Percentiles rank a stretch among this genome's conserved stretches.
Conservation (phyloP, 2,888 invertebrate genomes). For the Xestia xanthographa region DNA sequence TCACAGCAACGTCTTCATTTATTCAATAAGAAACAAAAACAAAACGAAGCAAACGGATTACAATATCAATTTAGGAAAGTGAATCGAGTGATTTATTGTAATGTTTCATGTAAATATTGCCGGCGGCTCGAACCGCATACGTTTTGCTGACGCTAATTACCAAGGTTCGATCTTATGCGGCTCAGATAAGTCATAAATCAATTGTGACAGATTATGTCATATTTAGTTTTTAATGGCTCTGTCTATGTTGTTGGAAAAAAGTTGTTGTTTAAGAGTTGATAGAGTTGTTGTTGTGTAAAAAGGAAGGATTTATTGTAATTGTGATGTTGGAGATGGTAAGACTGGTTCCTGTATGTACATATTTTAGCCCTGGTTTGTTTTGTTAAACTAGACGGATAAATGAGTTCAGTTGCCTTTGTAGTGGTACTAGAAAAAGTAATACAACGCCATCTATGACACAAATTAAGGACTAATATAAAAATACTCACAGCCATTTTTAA, state of each 20-base stretch:
- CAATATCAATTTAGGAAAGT: conserved; percentile 91
- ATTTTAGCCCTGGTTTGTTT: conserved; percentile 22
- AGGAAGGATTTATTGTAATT: conserved; percentile 49
- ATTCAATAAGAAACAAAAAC: conserved; percentile 86
- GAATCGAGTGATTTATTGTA: conserved; percentile 88
- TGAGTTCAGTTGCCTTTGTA: not conserved
- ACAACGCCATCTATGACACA: not conserved
- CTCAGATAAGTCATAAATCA: conserved; percentile 61
- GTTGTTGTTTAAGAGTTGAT: conserved; percentile 41
- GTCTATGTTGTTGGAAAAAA: conserved; percentile 44
- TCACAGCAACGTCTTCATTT: conserved; percentile 89
- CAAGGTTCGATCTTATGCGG: conserved; percentile 48
- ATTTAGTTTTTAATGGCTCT: conserved; percentile 61
- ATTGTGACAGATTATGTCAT: conserved; percentile 66
- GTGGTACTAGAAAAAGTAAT: not conserved
- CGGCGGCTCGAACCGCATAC: conserved; percentile 65
- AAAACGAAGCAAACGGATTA: conserved; percentile 85
- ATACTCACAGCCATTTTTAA: no score
- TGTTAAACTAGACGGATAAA: not conserved
- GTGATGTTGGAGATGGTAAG: conserved; percentile 22
- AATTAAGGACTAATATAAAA: no score
- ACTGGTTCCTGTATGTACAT: conserved; percentile 25
- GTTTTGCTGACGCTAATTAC: conserved; percentile 78
- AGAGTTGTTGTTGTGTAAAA: conserved; percentile 44
- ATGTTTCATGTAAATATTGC: conserved; percentile 85